phyloP scores from a whole-genome alignment of 2,113 vertebrate species.

The Pseudonaja textilis region DNA sequence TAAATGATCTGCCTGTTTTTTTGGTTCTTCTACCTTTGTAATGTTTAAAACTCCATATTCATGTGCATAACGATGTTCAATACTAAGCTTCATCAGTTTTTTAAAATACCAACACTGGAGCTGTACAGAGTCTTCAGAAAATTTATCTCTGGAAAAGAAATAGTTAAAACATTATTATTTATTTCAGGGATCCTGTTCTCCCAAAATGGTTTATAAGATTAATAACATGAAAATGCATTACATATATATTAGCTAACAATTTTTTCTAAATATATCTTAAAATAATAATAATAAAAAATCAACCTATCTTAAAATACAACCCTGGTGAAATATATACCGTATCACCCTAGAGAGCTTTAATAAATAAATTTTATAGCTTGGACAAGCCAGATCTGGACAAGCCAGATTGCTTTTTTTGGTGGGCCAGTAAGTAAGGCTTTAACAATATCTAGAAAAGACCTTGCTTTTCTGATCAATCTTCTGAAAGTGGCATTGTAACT shows the following conservation, averaged over 20 bases:
- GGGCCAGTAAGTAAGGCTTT: neutral
- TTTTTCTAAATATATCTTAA: neutral
- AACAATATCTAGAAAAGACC: neutral
- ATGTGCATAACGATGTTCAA: constrained; percentile 78
- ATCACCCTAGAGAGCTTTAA: neutral
- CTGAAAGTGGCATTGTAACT: neutral
- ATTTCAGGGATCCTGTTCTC: neutral
- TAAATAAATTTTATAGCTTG: neutral
- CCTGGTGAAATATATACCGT: neutral
- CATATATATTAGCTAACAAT: neutral
- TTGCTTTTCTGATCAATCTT: neutral
- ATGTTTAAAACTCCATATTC: constrained; percentile 69
- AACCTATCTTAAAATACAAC: neutral
- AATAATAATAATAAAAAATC: neutral
- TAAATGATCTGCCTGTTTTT: constrained; percentile 47
- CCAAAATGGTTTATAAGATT: neutral
- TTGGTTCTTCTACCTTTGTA: constrained; percentile 53
- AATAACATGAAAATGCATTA: neutral
- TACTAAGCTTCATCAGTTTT: constrained; percentile 76
- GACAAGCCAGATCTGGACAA: neutral
- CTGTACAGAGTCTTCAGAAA: constrained; percentile 61
- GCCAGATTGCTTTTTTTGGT: neutral
- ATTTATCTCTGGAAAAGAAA: constrained; percentile 59
- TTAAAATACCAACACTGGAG: constrained; percentile 67
- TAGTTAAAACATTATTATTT: neutral